phyloP scores from a whole-genome alignment of 1,140 invertebrate genomes.

The Heliconius himera region DNA sequence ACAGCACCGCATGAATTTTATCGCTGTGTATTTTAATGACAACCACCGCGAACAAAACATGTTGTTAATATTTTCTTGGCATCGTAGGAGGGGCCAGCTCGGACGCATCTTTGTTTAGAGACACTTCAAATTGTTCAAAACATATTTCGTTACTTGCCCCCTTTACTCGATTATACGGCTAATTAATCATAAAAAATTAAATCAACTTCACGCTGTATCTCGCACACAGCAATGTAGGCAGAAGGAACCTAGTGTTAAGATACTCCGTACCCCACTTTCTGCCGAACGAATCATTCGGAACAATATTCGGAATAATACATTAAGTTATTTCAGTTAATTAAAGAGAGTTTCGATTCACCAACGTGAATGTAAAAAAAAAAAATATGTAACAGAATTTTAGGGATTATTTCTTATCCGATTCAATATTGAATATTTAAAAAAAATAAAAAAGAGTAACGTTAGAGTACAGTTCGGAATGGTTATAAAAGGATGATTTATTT shows the following conservation, averaged over 20 bases:
- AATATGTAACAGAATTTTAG: not conserved
- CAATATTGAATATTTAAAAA: not conserved
- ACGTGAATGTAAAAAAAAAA: not conserved
- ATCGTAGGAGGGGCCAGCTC: conserved; percentile 3
- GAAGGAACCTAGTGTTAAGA: too few relatives aligned
- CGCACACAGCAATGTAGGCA: too few relatives aligned
- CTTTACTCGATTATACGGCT: too few relatives aligned
- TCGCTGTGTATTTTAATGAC: conserved; percentile 26
- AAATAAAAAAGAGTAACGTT: not conserved
- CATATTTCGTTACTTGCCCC: conserved; percentile 18
- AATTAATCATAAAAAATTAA: too few relatives aligned
- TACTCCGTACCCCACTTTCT: too few relatives aligned
- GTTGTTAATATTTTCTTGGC: conserved; percentile 28
- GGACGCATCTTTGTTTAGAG: not conserved
- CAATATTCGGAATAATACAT: too few relatives aligned
- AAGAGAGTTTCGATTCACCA: too few relatives aligned
- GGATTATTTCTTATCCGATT: not conserved
- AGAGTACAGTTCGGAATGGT: conserved; percentile 2
- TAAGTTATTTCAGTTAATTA: too few relatives aligned
- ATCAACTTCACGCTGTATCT: too few relatives aligned
- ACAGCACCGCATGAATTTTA: conserved; percentile 31
- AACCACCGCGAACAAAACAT: conserved; percentile 24
- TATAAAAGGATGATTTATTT: conserved; percentile 49
- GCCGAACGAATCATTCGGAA: too few relatives aligned
- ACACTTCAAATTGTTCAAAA: not conserved